Percentiles rank a stretch among this genome's conserved stretches.
These are phyloP conservation scores for Drosophila cardini DNA, from an alignment of 1,140 invertebrate genomes.

Conservation along the genomic window DNA sequence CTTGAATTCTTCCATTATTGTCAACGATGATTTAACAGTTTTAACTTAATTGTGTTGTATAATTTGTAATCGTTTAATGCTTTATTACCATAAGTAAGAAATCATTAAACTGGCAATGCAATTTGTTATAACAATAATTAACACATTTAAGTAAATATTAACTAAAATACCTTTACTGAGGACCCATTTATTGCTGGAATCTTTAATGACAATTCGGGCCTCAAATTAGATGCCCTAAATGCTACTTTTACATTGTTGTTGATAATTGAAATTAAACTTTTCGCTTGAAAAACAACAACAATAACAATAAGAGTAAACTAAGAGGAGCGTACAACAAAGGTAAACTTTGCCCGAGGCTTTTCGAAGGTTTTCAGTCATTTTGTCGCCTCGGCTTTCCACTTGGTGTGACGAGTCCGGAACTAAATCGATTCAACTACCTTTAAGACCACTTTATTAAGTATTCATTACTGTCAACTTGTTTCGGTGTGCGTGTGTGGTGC, in stretches of 20 bases:
- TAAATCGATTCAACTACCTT: conserved; percentile 52
- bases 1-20: too few species aligned
- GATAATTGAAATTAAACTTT: conserved; percentile 76
- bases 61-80: conserved; percentile 4
- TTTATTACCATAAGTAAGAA: neutral
- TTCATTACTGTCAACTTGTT: conserved; percentile 76
- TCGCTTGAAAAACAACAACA: conserved; percentile 33
- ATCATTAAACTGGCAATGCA: neutral
- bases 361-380: conserved; percentile 50
- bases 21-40: too few species aligned
- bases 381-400: conserved; percentile 37
- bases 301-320: conserved; percentile 14
- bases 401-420: conserved; percentile 22
- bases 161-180: conserved; percentile 10
- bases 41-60: too few species aligned
- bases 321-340: conserved; percentile 57
- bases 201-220: conserved; percentile 35
- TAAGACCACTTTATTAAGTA: conserved; percentile 79
- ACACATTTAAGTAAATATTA: conserved; percentile 19
- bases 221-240: conserved; percentile 58
- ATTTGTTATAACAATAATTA: neutral
- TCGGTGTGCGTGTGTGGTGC: conserved; percentile 32
- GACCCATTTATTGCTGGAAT: neutral
- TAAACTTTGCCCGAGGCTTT: conserved; percentile 65
- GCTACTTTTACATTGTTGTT: conserved; percentile 54